Evolutionary conservation across 1,140 invertebrate species (phyloP), one percentile per base, ranked within the genome.

Genomic region (Microplitis demolitor): DNA sequence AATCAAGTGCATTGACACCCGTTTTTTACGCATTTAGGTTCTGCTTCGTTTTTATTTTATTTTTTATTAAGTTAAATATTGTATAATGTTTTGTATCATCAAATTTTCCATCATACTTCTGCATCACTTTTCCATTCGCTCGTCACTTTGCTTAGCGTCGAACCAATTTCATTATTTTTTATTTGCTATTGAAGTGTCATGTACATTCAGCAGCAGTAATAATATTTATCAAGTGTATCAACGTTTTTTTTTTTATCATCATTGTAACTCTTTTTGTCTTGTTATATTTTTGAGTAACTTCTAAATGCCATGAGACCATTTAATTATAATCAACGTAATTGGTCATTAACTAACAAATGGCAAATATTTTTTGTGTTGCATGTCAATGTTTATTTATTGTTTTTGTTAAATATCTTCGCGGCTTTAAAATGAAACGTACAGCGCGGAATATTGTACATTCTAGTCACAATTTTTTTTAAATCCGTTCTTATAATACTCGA

Each of bases 401-500:
- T 69, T 73, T 51, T 50, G 56, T 56, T 70, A 54, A 39, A 62
- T 35, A 60, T 63, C 35, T 69, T 75, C 68, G 64, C 66, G 61
- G 63, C 50, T 77, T 60, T n/a, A 76, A 80, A 76, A 77, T 51
- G 75, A 80, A 76, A 76, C 72, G 75, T 73, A 60, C 69, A 76
- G 74, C 75, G 74, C 64, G 66, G 50, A 68, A 72, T 34, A 74
- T 69, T 74, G 66, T 69, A 63, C 72, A 63, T 74, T 71, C 72
- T 69, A 61, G 74, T 78, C 72, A 77, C 66, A 74, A 62, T 71
- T 75, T 16, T 74, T 77, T 76, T 66, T 16, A 62, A 66, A 51
- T 66, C 62, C n/a, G n/a, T 51, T 50, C 24, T 24, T 2, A 24
- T 24, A 24, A 24, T 24, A 24, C 24, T 24, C 24, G 58, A 14